These are phyloP conservation scores for Trichomycterus rosablanca DNA, from an alignment of 2,113 vertebrate genomes.

Conservation along the genomic window DNA sequence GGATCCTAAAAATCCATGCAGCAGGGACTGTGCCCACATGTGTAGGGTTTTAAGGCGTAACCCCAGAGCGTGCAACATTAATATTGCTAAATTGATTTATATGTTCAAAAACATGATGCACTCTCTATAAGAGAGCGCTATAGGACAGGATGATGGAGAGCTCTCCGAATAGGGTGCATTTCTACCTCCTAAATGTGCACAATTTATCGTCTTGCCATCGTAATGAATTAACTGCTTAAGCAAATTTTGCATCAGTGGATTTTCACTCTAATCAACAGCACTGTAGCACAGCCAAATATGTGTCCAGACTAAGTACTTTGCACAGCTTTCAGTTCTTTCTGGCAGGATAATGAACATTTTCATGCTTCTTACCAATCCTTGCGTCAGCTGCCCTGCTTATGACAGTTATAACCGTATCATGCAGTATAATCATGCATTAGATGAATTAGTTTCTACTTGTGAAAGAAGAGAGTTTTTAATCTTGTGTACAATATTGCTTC, in stretches of 20 bases:
- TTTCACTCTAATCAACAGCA: conserved; percentile 52
- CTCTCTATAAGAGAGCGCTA: conserved; percentile 50
- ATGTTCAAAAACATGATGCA: conserved; percentile 53
- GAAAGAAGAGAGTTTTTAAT: not conserved
- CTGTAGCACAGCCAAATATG: conserved; percentile 41
- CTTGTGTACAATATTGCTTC: not conserved
- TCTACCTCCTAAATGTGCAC: conserved; percentile 35
- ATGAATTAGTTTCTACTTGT: conserved; percentile 9
- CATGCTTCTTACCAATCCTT: conserved; percentile 29
- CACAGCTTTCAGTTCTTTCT: conserved; percentile 34
- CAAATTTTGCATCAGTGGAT: conserved; percentile 41
- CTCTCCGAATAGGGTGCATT: conserved; percentile 40
- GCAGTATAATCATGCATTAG: conserved; percentile 13
- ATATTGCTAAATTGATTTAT: conserved; percentile 72
- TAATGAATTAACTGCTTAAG: conserved; percentile 55
- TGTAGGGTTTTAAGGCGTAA: conserved; percentile 5
- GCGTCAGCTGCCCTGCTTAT: conserved; percentile 36
- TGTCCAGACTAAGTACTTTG: conserved; percentile 23
- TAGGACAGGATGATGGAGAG: conserved; percentile 55
- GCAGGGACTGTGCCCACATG: conserved; percentile 13
- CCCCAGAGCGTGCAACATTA: conserved; percentile 55
- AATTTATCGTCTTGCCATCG: conserved; percentile 53
- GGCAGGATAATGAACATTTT: conserved; percentile 31
- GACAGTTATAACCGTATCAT: conserved; percentile 20
- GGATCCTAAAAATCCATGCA: conserved; percentile 34